These are phyloP conservation scores for Drosophila auraria DNA, from an alignment of 1,140 invertebrate species.

Conservation along the genomic window DNA sequence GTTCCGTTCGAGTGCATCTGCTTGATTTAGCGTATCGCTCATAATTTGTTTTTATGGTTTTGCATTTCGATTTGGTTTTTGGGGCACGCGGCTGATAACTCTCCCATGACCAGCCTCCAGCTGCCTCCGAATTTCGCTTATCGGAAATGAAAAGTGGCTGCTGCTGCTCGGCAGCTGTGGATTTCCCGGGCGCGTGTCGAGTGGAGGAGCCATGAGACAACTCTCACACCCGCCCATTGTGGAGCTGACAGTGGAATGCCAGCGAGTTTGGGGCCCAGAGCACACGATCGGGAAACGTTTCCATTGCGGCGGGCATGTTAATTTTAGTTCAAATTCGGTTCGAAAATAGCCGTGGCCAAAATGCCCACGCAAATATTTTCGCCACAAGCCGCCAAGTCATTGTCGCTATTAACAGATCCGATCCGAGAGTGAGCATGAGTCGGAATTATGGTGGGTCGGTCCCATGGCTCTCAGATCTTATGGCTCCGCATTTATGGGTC, in stretches of 20 bases:
- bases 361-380: conserved; percentile 74
- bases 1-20: conserved; percentile 68
- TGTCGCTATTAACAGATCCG: conserved; percentile 68
- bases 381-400: conserved; percentile 52
- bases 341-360: conserved; percentile 60
- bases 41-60: conserved; percentile 84
- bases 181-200: conserved; percentile 33
- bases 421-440: conserved; percentile 44
- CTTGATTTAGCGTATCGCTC: conserved; percentile 83
- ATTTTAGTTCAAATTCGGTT: conserved; percentile 71
- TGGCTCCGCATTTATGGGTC: conserved; percentile 67
- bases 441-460: conserved; percentile 29
- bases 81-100: conserved; percentile 62
- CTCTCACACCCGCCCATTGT: conserved; percentile 55
- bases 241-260: conserved; percentile 57
- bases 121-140: conserved; percentile 55
- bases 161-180: conserved; percentile 13
- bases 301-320: conserved; percentile 63
- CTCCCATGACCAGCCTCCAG: conserved; percentile 19
- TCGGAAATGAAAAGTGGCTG: conserved; percentile 70
- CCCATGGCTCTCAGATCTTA: conserved; percentile 15
- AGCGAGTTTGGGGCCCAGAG: conserved; percentile 12
- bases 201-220: conserved; percentile 13
- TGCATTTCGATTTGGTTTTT: conserved; percentile 65
- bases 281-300: conserved; percentile 45